A percentile compares a stretch with the other conserved stretches of the same genome.
Evolutionary conservation across 1,140 invertebrate species (phyloP).

Genomic region (Drosophila bocki): DNA sequence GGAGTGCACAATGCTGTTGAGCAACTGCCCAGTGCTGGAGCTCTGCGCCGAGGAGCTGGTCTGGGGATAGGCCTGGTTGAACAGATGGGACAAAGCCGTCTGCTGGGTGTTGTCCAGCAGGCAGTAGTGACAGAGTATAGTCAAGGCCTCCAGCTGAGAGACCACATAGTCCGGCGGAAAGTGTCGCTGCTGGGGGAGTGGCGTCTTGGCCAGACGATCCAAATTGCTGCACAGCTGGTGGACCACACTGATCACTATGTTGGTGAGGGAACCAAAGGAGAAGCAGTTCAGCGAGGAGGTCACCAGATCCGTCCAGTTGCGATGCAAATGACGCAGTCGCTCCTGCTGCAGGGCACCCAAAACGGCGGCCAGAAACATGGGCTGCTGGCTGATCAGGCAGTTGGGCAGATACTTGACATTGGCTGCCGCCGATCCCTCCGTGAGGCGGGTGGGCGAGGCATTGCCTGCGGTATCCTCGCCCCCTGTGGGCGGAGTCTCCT

Average conservation of each 20-base stretch:
- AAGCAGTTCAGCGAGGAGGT: constrained; percentile 89
- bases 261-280: constrained; percentile 91
- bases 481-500: constrained; percentile 80
- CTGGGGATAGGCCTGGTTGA: constrained; percentile 87
- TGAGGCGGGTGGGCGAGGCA: constrained; percentile 76
- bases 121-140: constrained; percentile 94
- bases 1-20: constrained; percentile 93
- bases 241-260: constrained; percentile 91
- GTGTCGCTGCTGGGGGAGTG: constrained; percentile 75
- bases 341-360: constrained; percentile 91
- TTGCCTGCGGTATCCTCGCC: constrained; percentile 55
- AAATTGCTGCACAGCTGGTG: constrained; percentile 94
- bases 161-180: constrained; percentile 92
- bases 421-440: constrained; percentile 54
- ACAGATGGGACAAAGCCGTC: constrained; percentile 87
- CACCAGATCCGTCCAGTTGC: constrained; percentile 93
- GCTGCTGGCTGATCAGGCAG: constrained; percentile 91
- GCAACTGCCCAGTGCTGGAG: constrained; percentile 90
- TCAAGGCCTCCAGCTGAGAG: constrained; percentile 92
- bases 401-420: constrained; percentile 88
- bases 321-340: constrained; percentile 90
- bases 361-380: constrained; percentile 94
- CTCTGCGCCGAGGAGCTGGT: constrained; percentile 85
- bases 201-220: constrained; percentile 86
- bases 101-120: constrained; percentile 90